Percentiles rank a stretch among this genome's conserved stretches.
Conservation (phyloP, 2,113 vertebrate genomes). For the Ivindomyrus marchei region DNA sequence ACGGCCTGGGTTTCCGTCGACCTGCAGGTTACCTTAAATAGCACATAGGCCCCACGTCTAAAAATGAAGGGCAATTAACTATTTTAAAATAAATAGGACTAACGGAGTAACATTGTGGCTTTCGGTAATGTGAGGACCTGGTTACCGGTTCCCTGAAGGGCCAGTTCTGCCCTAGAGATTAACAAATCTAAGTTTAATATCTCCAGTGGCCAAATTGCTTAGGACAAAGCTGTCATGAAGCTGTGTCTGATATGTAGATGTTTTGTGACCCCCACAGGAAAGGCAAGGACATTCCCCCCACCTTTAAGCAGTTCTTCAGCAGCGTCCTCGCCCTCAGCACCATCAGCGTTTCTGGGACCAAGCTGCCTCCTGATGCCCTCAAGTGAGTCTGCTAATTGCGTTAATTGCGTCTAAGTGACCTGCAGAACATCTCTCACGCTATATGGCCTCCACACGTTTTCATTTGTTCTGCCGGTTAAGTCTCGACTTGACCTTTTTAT, state of each 20-base stretch:
- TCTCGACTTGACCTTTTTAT: not conserved
- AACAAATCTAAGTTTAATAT: not conserved
- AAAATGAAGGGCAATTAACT: not conserved
- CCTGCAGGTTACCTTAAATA: not conserved
- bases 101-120: not conserved
- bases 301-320: constrained; percentile 97
- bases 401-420: not conserved
- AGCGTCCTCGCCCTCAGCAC: constrained; percentile 78
- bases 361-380: constrained; percentile 83
- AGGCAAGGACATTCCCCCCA: constrained; percentile 85
- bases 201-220: not conserved
- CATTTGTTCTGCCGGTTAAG: not conserved
- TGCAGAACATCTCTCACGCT: not conserved
- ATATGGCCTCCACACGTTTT: not conserved
- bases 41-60: not conserved
- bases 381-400: constrained; percentile 68
- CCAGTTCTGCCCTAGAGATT: not conserved
- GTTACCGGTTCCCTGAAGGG: not conserved
- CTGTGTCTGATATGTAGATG: not conserved
- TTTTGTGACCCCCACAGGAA: constrained; percentile 61
- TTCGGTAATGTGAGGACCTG: not conserved
- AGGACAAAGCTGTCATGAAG: not conserved
- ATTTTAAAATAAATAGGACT: not conserved
- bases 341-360: constrained; percentile 91
- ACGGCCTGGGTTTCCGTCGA: not conserved